Evolutionary conservation across 2,888 invertebrate species (phyloP), one percentile per base, ranked within the genome.

Genomic region (Halictus ligatus): DNA sequence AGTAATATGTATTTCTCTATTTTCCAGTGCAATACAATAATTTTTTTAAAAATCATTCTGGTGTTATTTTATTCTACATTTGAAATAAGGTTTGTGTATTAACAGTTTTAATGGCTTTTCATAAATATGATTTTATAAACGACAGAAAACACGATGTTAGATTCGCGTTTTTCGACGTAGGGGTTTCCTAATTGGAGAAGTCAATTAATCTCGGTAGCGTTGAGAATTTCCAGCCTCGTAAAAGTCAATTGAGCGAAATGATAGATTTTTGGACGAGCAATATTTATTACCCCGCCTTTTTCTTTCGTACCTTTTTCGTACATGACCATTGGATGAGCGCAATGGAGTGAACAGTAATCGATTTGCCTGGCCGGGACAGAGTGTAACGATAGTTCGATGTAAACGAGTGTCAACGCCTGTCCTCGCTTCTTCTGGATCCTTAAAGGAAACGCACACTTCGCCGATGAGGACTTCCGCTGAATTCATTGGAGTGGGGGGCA

Each of bases 301-400:
- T 78, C 75, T 80, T 76, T 64, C 74, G 60, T 21, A 72, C 75
- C 74, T 79, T 79, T 82, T 50, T 67, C 82, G 69, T 82, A 77
- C 79, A 80, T 80, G 82, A 85, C 78, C 82, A 78, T 72, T 71
- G 86, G 80, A 46, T n/a, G 75, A 71, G 77, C 69, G 18, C 86
- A 87, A 87, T 87, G 86, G 78, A 78, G 77, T 75, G 86, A 78
- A 75, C 69, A 13, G 46, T 69, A 74, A 86, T 87, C 87, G 87
- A 86, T 83, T 86, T 74, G 40, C 80, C 64, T 54, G 69, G 12
- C 50, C 58, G 64, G 58, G 75, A 77, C 77, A 64, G 43, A 77
- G 46, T 75, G 48, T 78, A 80, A 86, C 80, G 69, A 86, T 80
- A 75, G 78, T 86, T 81, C 48, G 46, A n/a, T 15, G 43, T 46